Evolutionary conservation across 2,888 invertebrate genomes (phyloP).

Genomic region (Trachelus tabidus): DNA sequence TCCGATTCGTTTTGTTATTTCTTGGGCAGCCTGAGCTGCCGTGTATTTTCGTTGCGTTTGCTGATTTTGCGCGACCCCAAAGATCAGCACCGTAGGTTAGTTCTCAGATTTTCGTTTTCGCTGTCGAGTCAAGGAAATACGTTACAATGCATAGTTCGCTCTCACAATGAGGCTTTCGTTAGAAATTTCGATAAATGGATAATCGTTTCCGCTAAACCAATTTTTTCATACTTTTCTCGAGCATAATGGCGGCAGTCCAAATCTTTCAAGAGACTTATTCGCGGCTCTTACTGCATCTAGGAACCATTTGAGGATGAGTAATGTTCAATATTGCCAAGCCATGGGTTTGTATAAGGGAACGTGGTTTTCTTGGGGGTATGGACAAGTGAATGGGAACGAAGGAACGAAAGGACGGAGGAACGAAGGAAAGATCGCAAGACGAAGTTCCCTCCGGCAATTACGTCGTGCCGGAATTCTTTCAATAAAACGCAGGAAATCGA

Average conservation of each 20-base stretch:
- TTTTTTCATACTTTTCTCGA: background rate
- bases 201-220: background rate
- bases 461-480: background rate
- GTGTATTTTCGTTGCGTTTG: too few relatives aligned
- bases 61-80: too few relatives aligned
- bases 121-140: too few relatives aligned
- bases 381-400: background rate
- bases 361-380: background rate
- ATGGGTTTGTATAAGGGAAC: background rate
- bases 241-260: background rate
- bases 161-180: too few relatives aligned
- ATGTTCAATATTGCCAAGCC: background rate
- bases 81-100: too few relatives aligned
- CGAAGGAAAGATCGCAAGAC: background rate
- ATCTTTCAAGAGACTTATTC: background rate
- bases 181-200: background rate
- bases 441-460: background rate
- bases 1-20: too few relatives aligned
- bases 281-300: too few relatives aligned
- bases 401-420: background rate
- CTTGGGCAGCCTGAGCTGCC: too few relatives aligned
- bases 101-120: too few relatives aligned
- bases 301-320: background rate
- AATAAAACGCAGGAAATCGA: slow-evolving; percentile 3
- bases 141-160: too few relatives aligned